These are phyloP conservation scores for Cancer borealis DNA, from an alignment of 2,888 invertebrate genomes.

Conservation along the genomic window DNA sequence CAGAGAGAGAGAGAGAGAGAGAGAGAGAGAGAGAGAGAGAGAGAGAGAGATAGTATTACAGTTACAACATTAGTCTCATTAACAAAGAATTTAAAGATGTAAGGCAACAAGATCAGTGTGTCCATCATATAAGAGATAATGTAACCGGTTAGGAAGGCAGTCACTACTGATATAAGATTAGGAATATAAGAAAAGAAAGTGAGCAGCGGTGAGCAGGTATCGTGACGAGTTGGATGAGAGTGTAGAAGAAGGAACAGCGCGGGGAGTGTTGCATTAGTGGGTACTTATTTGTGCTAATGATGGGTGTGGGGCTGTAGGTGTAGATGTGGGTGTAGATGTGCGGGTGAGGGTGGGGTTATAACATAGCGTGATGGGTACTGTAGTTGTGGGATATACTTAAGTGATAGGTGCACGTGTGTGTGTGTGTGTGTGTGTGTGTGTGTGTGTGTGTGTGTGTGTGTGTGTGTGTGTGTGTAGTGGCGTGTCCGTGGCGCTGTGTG, in stretches of 20 bases:
- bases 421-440: neutral
- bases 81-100: neutral
- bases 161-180: no score
- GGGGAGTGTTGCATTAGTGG: neutral
- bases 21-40: neutral
- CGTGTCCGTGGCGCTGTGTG: neutral
- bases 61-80: neutral
- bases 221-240: neutral
- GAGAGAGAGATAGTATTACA: neutral
- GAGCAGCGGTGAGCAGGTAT: neutral
- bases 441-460: constrained; percentile 19
- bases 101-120: no score
- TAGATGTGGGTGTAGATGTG: neutral
- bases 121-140: no score
- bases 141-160: no score
- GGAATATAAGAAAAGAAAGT: no score
- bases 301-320: neutral
- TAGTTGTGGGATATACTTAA: neutral
- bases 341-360: neutral
- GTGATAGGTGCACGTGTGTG: neutral
- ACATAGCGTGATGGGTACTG: neutral
- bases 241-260: neutral
- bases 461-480: neutral
- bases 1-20: constrained; percentile 54
- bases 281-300: neutral